Percentiles rank a stretch among this genome's conserved stretches.
phyloP scores from a whole-genome alignment of 2,888 invertebrate genomes.

The Cephus sareptanus region DNA sequence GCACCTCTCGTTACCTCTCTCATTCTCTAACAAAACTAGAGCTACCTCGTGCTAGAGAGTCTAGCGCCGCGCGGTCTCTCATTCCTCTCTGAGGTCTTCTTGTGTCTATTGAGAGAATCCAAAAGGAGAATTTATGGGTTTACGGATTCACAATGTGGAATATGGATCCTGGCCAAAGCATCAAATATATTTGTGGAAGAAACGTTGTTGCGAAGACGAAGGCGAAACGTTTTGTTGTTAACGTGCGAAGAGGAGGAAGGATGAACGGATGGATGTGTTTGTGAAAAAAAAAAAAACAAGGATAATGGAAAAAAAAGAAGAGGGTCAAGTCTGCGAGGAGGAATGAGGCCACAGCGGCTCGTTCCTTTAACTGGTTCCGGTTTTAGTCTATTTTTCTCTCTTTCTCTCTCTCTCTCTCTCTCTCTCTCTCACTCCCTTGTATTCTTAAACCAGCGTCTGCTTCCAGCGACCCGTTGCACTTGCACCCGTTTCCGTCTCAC shows the following conservation, averaged over 20 bases:
- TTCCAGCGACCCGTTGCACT: conserved; percentile 38
- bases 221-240: too few species aligned
- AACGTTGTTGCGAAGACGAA: background rate
- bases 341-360: conserved; percentile 33
- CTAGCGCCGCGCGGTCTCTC: background rate
- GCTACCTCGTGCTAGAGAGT: background rate
- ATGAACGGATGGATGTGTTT: background rate
- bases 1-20: background rate
- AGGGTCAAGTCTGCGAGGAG: conserved; percentile 29
- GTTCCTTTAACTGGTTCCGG: conserved; percentile 47
- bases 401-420: conserved; percentile 22
- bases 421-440: conserved; percentile 24
- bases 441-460: conserved; percentile 29
- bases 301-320: background rate
- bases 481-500: conserved; percentile 54
- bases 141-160: background rate
- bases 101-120: background rate
- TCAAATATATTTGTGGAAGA: background rate
- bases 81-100: background rate
- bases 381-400: conserved; percentile 23
- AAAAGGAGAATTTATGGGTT: background rate
- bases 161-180: background rate
- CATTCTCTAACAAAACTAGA: background rate
- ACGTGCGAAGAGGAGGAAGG: background rate
- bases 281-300: background rate